Conservation (phyloP, 2,113 vertebrate genomes). For the Callospermophilus lateralis region DNA sequence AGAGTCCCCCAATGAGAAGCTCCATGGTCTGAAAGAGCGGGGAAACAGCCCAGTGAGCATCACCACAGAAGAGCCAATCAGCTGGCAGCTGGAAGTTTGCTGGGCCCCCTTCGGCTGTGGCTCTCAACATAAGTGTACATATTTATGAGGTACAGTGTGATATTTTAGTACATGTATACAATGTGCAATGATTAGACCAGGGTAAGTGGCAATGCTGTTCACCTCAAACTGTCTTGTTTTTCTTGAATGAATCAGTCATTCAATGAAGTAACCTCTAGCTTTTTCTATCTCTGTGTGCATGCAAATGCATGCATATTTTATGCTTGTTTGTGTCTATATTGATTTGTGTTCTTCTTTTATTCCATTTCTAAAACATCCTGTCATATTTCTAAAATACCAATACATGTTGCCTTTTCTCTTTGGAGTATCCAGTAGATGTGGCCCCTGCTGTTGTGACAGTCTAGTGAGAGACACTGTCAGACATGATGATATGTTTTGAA, state of each 20-base stretch:
- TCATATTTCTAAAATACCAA: not conserved
- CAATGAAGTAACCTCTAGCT: not conserved
- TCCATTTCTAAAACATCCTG: not conserved
- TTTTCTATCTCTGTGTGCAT: not conserved
- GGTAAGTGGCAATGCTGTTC: not conserved
- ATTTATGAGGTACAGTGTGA: not conserved
- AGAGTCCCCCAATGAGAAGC: no score
- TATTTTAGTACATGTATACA: not conserved
- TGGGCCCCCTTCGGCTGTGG: no score
- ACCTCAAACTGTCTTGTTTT: not conserved
- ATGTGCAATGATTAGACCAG: not conserved
- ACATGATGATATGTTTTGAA: not conserved
- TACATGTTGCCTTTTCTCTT: not conserved
- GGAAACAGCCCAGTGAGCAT: no score
- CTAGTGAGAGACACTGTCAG: not conserved
- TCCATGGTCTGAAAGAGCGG: no score
- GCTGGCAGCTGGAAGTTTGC: no score
- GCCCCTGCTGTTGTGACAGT: not conserved
- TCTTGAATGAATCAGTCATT: slow-evolving; percentile 25
- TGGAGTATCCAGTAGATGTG: not conserved
- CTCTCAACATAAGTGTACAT: not conserved
- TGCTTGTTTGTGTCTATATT: not conserved
- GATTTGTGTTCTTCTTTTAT: not conserved
- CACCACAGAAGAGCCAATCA: no score
- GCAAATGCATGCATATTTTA: not conserved